A percentile compares a stretch with the other conserved stretches of the same genome.
Conservation (phyloP, 1,140 invertebrate genomes). For the Bradynema listronoti region DNA sequence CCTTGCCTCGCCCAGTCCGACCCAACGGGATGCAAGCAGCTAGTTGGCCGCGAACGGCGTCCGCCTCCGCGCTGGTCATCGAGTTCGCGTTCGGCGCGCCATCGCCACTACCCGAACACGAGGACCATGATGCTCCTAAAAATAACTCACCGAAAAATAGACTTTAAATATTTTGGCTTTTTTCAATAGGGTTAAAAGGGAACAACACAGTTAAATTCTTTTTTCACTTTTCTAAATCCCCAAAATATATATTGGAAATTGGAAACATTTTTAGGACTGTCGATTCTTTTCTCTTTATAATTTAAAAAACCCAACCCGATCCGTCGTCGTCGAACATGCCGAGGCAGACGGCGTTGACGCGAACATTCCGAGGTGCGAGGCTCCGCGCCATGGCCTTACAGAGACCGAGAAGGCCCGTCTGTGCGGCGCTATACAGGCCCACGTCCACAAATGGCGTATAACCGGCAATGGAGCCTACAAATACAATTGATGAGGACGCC, state of each 20-base stretch:
- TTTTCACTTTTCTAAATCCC: too few species aligned
- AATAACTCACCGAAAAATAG: too few species aligned
- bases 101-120: conserved; percentile 1
- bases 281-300: too few species aligned
- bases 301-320: too few species aligned
- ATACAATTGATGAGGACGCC: too few species aligned
- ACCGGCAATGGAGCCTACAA: conserved; percentile 73
- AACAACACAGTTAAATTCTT: too few species aligned
- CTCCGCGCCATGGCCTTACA: conserved; percentile 70
- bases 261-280: too few species aligned
- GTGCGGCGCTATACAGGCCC: conserved; percentile 82
- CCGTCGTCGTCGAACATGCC: conserved; percentile 11
- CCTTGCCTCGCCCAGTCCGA: conserved; percentile 65
- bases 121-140: background rate
- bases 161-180: too few species aligned
- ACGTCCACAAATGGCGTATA: conserved; percentile 74
- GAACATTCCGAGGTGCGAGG: conserved; percentile 38
- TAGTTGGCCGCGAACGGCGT: too few species aligned
- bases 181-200: too few species aligned
- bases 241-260: too few species aligned
- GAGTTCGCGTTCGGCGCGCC: conserved; percentile 49
- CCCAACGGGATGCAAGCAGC: conserved; percentile 35
- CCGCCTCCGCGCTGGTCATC: background rate
- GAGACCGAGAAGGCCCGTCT: conserved; percentile 80
- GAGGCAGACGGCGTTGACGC: conserved; percentile 73